Base-by-base conservation (phyloP, 2,113 vertebrate species). In the Colaptes auratus region DNA sequence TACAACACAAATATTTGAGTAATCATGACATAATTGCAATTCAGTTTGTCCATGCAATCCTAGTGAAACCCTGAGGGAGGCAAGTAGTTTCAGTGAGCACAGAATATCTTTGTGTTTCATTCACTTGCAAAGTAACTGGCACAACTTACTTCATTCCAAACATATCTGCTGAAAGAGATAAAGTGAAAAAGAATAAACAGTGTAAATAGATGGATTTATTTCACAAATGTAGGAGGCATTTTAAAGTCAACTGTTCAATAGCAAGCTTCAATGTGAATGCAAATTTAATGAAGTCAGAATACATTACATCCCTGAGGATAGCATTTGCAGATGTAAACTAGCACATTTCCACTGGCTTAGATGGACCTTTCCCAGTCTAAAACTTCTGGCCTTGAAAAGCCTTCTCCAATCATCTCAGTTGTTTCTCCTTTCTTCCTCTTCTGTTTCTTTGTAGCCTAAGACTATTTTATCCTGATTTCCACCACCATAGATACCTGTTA, bases 181-280 rank as follows among this genome's bases (percentile, higher is more conserved):
- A 92, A 73, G 50, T 52, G 72, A 72, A 91, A 72, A 72, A 92
- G 72, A 90, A 83, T 88, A 90, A 95, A 78, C 35, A 86, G 36
- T 82, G 81, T 88, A 93, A 95, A 90, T 86, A 70, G 88, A 94
- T 74, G 73, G 63, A 84, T 94, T 94, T 91, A 89, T 89, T 95
- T 92, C 86, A 64, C 53, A 76, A 56, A 65, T 16, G 92, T 91
- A 94, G 81, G 88, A 95, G 75, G 73, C 72, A 79, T 95, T 94
- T 93, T 91, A 86, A 83, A 95, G 72, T 80, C 77, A 94, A 83
- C n/a, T 71, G 46, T 77, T 96, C 72, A 94, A 79, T 8, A 77
- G 50, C 44, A 84, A 59, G 78, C 35, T 61, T 84, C 84, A 94
- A 92, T 60, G 70, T 81, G 67, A 89, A 74, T 44, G 66, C 46